Evolutionary conservation across 2,113 vertebrate species (phyloP), one percentile per base, ranked within the genome.

Genomic region (Urocynchramus pylzowi): DNA sequence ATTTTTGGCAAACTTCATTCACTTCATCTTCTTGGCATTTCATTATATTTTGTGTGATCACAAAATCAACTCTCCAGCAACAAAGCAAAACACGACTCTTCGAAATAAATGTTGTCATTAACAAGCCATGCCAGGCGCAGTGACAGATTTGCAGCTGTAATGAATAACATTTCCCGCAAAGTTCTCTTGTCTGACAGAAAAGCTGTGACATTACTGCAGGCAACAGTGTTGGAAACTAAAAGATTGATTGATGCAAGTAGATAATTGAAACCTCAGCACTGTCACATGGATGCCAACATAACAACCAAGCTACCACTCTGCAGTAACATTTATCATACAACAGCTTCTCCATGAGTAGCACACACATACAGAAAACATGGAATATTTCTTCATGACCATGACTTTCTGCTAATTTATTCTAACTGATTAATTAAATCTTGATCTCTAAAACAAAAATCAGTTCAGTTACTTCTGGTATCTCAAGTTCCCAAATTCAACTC

Each of bases 31-130:
- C 97, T 97, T 98, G 98, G 97, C 97, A 97, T 98, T 98, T 98
- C 97, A 98, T 98, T 98, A 98, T 98, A 98, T 97, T 98, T 98
- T 98, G 98, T 84, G 65, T 83, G 68, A 98, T 98, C 97, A 97
- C 97, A 98, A 98, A 98, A 97, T 98, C 97, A 98, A 97, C 98
- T 98, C 98, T 98, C 95, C 97, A 97, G 97, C 96, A 98, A 98
- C 98, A 98, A 98, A 98, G 97, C 81, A n/a, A 98, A 98, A 98
- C 97, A 97, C 26, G 42, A 93, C 95, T 97, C 97, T 98, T 97
- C 97, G 97, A 98, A 98, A 98, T 98, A 98, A 98, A 98, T 98
- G 98, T 98, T 98, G 97, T 98, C 98, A 98, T 98, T 98, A 98
- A 98, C 98, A 98, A 98, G 95, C 95, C 97, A 97, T 97, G 95